These are phyloP conservation scores for Garra rufa DNA, from an alignment of 2,113 vertebrate species.

Conservation along the genomic window DNA sequence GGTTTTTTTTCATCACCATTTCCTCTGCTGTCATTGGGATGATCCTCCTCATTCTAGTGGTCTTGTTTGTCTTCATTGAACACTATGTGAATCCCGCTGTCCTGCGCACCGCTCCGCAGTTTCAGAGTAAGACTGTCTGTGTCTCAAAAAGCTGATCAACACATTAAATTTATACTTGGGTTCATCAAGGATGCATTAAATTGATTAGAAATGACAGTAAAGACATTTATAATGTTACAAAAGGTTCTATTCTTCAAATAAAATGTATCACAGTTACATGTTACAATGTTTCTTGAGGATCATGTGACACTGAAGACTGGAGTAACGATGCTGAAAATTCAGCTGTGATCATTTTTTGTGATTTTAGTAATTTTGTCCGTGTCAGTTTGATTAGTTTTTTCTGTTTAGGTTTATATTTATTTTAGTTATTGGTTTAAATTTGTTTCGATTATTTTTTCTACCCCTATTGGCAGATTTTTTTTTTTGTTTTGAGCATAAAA, in stretches of 20 bases:
- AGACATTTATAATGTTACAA: neutral
- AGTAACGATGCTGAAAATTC: neutral
- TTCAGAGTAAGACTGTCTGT: conserved; percentile 67
- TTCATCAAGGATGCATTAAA: neutral
- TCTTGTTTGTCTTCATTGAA: conserved; percentile 77
- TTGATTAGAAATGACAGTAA: neutral
- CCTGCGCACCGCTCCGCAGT: conserved; percentile 75
- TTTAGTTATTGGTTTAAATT: too few species aligned
- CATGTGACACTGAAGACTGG: neutral
- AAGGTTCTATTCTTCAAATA: neutral
- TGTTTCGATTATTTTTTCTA: too few species aligned
- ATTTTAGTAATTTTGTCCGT: neutral
- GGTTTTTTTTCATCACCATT: conserved; percentile 80
- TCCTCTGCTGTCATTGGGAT: conserved; percentile 70
- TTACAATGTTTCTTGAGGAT: neutral
- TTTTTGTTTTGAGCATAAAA: too few species aligned
- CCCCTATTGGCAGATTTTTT: too few species aligned
- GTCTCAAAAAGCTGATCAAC: neutral
- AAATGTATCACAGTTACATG: neutral
- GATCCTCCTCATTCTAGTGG: conserved; percentile 65
- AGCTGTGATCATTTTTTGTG: neutral
- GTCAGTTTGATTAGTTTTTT: too few species aligned
- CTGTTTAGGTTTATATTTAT: too few species aligned
- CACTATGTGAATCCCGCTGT: conserved; percentile 72
- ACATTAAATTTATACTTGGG: neutral